phyloP scores from a whole-genome alignment of 1,140 invertebrate genomes.

The Delia radicum region DNA sequence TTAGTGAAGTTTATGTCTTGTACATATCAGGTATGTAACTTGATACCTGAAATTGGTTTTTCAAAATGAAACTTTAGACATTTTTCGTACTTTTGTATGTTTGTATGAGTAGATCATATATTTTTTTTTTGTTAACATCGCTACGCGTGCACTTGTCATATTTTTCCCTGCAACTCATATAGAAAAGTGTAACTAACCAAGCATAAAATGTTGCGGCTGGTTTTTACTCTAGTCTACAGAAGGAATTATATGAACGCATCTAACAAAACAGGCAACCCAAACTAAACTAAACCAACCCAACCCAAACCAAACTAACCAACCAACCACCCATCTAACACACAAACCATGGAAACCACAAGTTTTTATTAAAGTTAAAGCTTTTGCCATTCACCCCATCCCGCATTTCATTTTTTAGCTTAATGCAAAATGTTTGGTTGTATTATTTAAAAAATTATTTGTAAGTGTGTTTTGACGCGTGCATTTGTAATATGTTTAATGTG shows the following conservation, averaged over 20 bases:
- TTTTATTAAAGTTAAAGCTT: conserved; percentile 21
- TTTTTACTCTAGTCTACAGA: not conserved
- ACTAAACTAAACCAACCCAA: not conserved
- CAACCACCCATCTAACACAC: not conserved
- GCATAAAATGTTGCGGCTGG: conserved; percentile 15
- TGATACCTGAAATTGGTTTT: not conserved
- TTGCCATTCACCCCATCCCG: not conserved
- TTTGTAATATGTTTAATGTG: conserved; percentile 1
- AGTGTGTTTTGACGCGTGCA: conserved; percentile 11
- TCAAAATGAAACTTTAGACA: not conserved
- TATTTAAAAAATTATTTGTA: not conserved
- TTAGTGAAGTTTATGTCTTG: not conserved
- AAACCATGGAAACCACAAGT: conserved; percentile 12
- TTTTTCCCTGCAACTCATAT: not conserved
- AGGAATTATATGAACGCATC: not conserved
- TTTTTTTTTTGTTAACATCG: not conserved
- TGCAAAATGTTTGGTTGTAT: not conserved
- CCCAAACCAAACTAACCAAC: not conserved
- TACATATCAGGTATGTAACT: too few relatives aligned
- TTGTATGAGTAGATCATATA: not conserved
- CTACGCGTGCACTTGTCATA: not conserved
- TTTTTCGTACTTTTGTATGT: not conserved
- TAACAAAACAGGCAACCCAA: too few relatives aligned
- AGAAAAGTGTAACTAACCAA: not conserved
- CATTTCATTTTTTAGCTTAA: not conserved